These are phyloP conservation scores for Urocitellus parryii DNA, from an alignment of 2,113 vertebrate species.

Conservation along the genomic window DNA sequence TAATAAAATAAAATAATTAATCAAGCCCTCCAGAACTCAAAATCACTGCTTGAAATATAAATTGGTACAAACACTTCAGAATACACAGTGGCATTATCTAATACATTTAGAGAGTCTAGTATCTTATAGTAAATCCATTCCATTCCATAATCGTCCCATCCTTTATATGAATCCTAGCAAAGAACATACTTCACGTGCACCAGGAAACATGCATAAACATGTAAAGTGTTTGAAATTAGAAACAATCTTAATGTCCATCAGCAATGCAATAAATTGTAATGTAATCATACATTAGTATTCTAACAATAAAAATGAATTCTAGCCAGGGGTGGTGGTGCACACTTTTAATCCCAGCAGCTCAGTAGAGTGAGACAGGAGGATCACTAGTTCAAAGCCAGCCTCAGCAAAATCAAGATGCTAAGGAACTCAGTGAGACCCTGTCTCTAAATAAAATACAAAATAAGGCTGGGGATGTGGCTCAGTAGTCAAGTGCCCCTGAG, in stretches of 20 bases:
- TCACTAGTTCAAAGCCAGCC: too few species aligned
- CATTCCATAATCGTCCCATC: background rate
- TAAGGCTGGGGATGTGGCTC: too few species aligned
- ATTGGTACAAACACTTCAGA: background rate
- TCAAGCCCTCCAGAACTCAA: background rate
- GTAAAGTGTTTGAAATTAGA: background rate
- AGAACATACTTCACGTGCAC: background rate
- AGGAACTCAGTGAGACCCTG: too few species aligned
- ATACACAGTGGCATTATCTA: background rate
- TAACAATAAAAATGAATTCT: constrained; percentile 19
- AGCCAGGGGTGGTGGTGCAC: background rate
- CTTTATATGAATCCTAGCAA: background rate
- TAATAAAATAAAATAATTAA: constrained; percentile 9
- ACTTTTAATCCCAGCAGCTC: too few species aligned
- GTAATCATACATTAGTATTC: background rate
- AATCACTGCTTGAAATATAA: background rate
- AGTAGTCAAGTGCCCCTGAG: too few species aligned
- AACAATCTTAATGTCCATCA: background rate
- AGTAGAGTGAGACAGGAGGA: too few species aligned
- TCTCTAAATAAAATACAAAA: too few species aligned
- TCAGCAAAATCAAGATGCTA: too few species aligned
- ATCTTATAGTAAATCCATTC: background rate
- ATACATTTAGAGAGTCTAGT: background rate
- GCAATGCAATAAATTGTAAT: background rate
- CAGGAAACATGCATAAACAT: background rate